A percentile compares a stretch with the other conserved stretches of the same genome.
phyloP scores from a whole-genome alignment of 2,888 invertebrate species.

The Aphrophora alni region DNA sequence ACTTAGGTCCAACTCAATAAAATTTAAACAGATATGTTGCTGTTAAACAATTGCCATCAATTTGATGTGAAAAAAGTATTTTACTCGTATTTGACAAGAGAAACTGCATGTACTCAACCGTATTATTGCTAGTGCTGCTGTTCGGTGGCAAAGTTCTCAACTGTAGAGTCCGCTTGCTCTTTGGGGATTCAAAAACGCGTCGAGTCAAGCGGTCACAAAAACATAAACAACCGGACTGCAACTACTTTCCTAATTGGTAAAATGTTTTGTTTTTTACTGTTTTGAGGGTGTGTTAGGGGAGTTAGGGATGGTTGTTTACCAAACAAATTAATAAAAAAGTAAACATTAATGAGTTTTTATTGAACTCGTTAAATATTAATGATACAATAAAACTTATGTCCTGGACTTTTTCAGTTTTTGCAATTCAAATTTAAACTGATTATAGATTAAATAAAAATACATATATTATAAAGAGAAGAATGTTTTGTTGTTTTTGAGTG shows the following conservation, averaged over 20 bases:
- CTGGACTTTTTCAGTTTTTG: neutral
- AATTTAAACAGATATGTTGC: no score
- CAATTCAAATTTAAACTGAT: no score
- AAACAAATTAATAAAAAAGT: neutral
- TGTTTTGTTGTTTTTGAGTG: no score
- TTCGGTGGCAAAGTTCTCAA: neutral
- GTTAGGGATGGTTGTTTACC: neutral
- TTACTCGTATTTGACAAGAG: neutral
- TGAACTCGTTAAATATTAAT: neutral
- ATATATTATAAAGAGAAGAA: no score
- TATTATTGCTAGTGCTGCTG: neutral
- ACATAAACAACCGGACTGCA: neutral
- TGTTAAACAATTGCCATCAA: no score
- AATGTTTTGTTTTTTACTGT: neutral
- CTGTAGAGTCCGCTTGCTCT: neutral
- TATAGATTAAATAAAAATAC: no score
- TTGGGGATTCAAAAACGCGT: slow-evolving; percentile 20
- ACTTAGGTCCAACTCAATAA: no score
- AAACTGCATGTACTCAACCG: neutral
- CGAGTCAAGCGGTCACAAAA: neutral
- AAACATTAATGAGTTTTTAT: neutral
- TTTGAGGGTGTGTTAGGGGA: neutral
- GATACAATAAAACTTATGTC: neutral
- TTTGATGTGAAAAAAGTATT: no score
- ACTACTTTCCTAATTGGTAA: slow-evolving; percentile 28